Conservation (phyloP, 2,888 invertebrate genomes). For the Brachyopa scutellaris region DNA sequence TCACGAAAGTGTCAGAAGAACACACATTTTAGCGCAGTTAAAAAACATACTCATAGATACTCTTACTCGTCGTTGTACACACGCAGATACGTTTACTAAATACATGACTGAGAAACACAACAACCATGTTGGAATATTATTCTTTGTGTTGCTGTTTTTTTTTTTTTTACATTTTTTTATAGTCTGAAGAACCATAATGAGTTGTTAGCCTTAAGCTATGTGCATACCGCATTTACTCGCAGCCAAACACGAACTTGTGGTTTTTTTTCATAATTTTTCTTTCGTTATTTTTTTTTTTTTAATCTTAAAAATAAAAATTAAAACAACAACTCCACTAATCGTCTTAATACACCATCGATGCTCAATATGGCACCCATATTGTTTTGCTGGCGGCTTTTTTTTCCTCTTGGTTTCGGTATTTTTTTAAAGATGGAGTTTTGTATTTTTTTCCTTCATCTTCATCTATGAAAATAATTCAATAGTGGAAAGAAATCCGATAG, state of each 20-base stretch:
- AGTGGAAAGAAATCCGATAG: constrained; percentile 9
- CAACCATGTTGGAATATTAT: constrained; percentile 58
- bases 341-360: constrained; percentile 70
- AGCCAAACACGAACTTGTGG: constrained; percentile 68
- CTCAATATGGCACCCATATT: constrained; percentile 72
- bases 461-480: constrained; percentile 53
- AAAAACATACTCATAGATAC: constrained; percentile 56
- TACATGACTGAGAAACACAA: constrained; percentile 15
- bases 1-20: constrained; percentile 73
- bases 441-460: constrained; percentile 18
- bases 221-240: constrained; percentile 74
- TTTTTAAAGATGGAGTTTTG: constrained; percentile 53
- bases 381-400: constrained; percentile 55
- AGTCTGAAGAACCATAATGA: constrained; percentile 73
- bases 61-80: neutral
- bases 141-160: constrained; percentile 38
- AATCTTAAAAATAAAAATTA: constrained; percentile 65
- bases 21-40: constrained; percentile 31
- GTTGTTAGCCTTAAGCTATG: constrained; percentile 75
- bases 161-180: constrained; percentile 23
- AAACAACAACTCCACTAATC: constrained; percentile 67
- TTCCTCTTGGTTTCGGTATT: constrained; percentile 24
- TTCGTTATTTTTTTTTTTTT: constrained; percentile 20
- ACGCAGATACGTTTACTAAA: constrained; percentile 27
- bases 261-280: constrained; percentile 48